These are phyloP conservation scores for Tetranychus piercei DNA, from an alignment of 2,888 invertebrate genomes.

Conservation along the genomic window DNA sequence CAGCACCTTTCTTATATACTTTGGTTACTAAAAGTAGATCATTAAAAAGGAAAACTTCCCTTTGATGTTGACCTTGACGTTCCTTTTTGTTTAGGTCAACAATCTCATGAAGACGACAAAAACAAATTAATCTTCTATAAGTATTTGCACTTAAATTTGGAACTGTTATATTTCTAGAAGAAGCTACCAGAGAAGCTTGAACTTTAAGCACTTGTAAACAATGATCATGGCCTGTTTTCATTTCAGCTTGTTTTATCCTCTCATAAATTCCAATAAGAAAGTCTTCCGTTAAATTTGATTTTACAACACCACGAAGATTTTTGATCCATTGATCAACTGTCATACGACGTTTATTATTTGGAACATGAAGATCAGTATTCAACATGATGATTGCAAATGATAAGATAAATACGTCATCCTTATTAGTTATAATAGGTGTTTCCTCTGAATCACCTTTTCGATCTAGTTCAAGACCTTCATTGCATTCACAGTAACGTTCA, in stretches of 20 bases:
- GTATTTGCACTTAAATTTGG: constrained; percentile 54
- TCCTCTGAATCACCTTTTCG: neutral
- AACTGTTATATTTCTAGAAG: constrained; percentile 8
- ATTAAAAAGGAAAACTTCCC: constrained; percentile 92
- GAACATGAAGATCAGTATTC: constrained; percentile 93
- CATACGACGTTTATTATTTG: constrained; percentile 90
- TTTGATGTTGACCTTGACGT: constrained; percentile 56
- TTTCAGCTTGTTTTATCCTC: constrained; percentile 80
- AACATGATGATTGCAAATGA: constrained; percentile 86
- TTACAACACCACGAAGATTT: constrained; percentile 52
- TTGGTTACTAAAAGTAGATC: constrained; percentile 91
- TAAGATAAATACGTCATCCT: constrained; percentile 40
- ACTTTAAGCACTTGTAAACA: constrained; percentile 52
- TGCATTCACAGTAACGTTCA: constrained; percentile 78
- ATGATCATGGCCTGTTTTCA: constrained; percentile 86
- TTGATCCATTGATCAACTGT: constrained; percentile 83
- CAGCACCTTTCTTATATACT: constrained; percentile 50
- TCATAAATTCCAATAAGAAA: constrained; percentile 75
- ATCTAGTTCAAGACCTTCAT: constrained; percentile 33
- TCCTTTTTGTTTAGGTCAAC: constrained; percentile 90
- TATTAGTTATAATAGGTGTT: neutral
- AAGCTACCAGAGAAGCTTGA: constrained; percentile 8
- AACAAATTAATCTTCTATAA: constrained; percentile 88
- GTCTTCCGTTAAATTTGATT: constrained; percentile 15
- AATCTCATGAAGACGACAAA: constrained; percentile 93